Conservation (phyloP, 2,797 vertebrate species). For the Pampus argenteus region DNA sequence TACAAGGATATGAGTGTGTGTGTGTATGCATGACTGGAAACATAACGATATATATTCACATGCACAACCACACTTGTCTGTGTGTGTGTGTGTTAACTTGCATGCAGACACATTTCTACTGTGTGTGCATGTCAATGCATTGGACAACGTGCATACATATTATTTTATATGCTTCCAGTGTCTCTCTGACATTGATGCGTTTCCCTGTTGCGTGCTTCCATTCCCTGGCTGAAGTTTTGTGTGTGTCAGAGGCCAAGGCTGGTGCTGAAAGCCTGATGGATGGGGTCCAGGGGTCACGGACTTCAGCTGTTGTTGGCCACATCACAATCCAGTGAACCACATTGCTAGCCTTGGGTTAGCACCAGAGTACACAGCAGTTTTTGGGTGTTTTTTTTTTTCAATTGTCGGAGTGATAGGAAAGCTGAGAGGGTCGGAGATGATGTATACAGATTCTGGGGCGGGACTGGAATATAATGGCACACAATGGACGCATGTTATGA, state of each 20-base stretch:
- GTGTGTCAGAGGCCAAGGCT: slow-evolving; percentile 67
- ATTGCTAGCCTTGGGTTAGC: slow-evolving; percentile 37
- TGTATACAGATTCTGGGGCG: slow-evolving; percentile 7
- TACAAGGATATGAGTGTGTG: slow-evolving; percentile 7
- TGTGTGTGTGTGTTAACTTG: neutral
- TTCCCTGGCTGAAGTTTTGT: slow-evolving; percentile 54
- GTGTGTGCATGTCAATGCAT: slow-evolving; percentile 18
- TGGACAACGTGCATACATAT: slow-evolving; percentile 35
- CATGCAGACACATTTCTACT: slow-evolving; percentile 12
- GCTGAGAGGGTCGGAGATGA: slow-evolving; percentile 26
- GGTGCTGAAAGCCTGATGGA: slow-evolving; percentile 78
- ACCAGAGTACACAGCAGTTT: slow-evolving; percentile 14
- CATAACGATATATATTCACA: slow-evolving; percentile 17
- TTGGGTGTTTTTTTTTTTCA: slow-evolving; percentile 49
- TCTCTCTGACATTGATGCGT: slow-evolving; percentile 59
- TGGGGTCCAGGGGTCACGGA: slow-evolving; percentile 72
- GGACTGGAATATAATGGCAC: too few relatives aligned
- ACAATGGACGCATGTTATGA: neutral
- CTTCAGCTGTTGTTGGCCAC: slow-evolving; percentile 78
- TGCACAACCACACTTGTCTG: slow-evolving; percentile 1
- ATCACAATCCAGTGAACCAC: slow-evolving; percentile 46
- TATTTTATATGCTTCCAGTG: slow-evolving; percentile 49
- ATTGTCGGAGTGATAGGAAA: slow-evolving; percentile 4
- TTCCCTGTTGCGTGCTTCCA: slow-evolving; percentile 57
- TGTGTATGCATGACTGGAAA: slow-evolving; percentile 48